phyloP scores from a whole-genome alignment of 2,888 invertebrate species.

The Lepidonotus clava region DNA sequence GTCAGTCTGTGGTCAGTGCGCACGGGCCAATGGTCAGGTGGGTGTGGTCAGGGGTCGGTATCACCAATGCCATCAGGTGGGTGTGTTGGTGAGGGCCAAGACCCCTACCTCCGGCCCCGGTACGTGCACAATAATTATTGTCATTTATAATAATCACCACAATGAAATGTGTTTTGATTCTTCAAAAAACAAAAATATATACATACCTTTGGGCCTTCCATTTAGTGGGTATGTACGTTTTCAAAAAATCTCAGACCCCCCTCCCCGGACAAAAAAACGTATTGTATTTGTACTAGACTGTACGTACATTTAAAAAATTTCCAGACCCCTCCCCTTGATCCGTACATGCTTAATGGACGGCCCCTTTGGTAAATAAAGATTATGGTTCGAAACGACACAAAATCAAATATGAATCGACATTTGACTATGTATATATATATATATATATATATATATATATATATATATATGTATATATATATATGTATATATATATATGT shows the following conservation, averaged over 20 bases:
- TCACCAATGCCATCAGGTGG: too few relatives aligned
- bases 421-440: slow-evolving; percentile 4
- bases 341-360: background rate
- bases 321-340: too few relatives aligned
- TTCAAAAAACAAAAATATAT: too few relatives aligned
- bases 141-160: too few relatives aligned
- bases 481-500: slow-evolving; percentile 22
- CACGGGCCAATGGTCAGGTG: too few relatives aligned
- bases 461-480: slow-evolving; percentile 34
- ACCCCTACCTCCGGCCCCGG: too few relatives aligned
- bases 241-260: background rate
- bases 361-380: background rate
- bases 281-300: background rate
- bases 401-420: background rate
- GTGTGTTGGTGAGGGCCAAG: too few relatives aligned
- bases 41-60: too few relatives aligned
- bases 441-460: slow-evolving; percentile 34
- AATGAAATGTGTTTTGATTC: too few relatives aligned
- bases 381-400: background rate
- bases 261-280: background rate
- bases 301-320: background rate
- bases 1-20: too few relatives aligned
- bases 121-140: too few relatives aligned
- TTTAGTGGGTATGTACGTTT: background rate
- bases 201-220: too few relatives aligned